A percentile compares a stretch with the other conserved stretches of the same genome.
Evolutionary conservation across 2,888 invertebrate species (phyloP).

Genomic region (Apoderus coryli): DNA sequence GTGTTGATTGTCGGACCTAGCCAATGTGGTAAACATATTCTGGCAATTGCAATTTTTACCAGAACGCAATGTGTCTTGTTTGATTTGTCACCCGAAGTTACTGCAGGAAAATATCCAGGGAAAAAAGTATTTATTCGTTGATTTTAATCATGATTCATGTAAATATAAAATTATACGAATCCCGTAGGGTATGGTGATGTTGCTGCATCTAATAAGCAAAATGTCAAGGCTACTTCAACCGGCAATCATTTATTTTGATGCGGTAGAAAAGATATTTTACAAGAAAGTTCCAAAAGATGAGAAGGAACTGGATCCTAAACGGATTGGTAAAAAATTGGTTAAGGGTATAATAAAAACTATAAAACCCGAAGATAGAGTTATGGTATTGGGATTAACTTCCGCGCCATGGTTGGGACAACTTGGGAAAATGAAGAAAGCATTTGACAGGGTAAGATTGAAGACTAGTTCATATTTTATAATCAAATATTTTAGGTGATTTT

Average conservation of each 20-base stretch:
- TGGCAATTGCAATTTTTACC: slow-evolving; percentile 59
- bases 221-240: slow-evolving; percentile 55
- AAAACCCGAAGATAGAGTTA: slow-evolving; percentile 45
- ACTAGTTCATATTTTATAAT: slow-evolving; percentile 4
- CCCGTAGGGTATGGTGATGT: slow-evolving; percentile 41
- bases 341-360: slow-evolving; percentile 57
- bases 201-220: slow-evolving; percentile 52
- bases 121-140: slow-evolving; percentile 33
- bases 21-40: slow-evolving; percentile 52
- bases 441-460: slow-evolving; percentile 34
- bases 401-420: slow-evolving; percentile 49
- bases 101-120: slow-evolving; percentile 54
- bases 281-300: slow-evolving; percentile 49
- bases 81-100: slow-evolving; percentile 55
- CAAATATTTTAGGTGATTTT: slow-evolving; percentile 22
- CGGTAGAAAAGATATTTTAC: slow-evolving; percentile 53
- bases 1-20: slow-evolving; percentile 57
- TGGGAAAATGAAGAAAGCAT: slow-evolving; percentile 37
- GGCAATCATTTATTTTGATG: slow-evolving; percentile 53
- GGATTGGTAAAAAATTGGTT: slow-evolving; percentile 49
- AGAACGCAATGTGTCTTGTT: slow-evolving; percentile 63
- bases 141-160: not conserved
- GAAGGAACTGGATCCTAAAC: slow-evolving; percentile 49
- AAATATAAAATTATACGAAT: slow-evolving; percentile 5
- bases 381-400: slow-evolving; percentile 52